Evolutionary conservation across 1,140 invertebrate genomes (phyloP), one percentile per base, ranked within the genome.

Genomic region (Cheumatopsyche charites): DNA sequence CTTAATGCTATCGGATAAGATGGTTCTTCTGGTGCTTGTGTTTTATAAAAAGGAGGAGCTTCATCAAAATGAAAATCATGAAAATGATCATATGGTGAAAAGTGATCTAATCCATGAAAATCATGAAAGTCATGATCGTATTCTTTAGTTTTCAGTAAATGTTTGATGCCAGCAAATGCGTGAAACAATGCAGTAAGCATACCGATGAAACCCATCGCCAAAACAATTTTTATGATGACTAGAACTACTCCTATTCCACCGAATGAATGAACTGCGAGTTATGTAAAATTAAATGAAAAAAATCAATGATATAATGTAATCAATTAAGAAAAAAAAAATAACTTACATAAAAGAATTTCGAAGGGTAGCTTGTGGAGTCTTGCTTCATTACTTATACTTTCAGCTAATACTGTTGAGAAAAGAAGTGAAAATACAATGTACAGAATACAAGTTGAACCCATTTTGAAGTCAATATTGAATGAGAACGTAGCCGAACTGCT

Each of bases 161-260:
- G 52, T 69, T 76, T 76, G 19, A 74, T 67, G 12, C 75, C 67
- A 11, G 47, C 67, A 17, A 76, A 76, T 67, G 72, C 55, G 58
- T 76, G 70, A 9, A 70, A 36, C 11, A 74, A 17, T 1, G 21
- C 43, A 13, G 52, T 61, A 17, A 76, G 17, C 66, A 68, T 72
- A 9, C 67, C 72, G 9, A 74, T 62, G 41, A 76, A 72, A 1
- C 45, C 23, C 3, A 74, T 72, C 0, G 62, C 75, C 21, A 76
- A 67, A 25, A 73, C 15, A n/a, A 76, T 66, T 61, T 76, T 76
- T 29, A 76, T 72, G n/a, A 76, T 71, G 3, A 72, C 67, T 4
- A 76, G 47, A 7, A 42, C 41, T 11, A 67, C 55, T 0, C 70
- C 67, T 17, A 71, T 25, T 3, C 65, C 72, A 25, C 19, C 62